These are phyloP conservation scores for Myripristis jacobus DNA, from an alignment of 2,797 vertebrate species.

Conservation along the genomic window DNA sequence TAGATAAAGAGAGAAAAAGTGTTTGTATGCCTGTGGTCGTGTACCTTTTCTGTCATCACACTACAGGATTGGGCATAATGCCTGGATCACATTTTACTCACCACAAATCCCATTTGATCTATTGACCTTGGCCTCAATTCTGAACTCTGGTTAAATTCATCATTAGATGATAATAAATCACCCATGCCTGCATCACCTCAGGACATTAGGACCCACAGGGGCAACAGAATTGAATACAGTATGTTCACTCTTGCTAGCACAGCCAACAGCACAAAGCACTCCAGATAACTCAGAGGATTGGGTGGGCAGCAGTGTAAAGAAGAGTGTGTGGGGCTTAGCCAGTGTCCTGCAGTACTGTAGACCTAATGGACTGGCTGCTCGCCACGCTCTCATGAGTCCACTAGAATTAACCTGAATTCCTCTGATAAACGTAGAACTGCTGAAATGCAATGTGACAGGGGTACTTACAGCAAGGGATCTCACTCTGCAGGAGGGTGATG, in stretches of 20 bases:
- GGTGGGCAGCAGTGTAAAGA: conserved; percentile 21
- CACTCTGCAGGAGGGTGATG: not conserved
- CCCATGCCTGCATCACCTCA: conserved; percentile 38
- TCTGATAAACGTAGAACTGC: conserved; percentile 50
- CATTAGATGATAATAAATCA: conserved; percentile 67
- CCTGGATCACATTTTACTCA: conserved; percentile 56
- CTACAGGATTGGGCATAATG: conserved; percentile 38
- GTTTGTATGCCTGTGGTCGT: conserved; percentile 17
- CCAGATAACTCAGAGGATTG: conserved; percentile 70
- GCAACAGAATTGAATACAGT: no score
- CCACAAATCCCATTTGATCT: conserved; percentile 70
- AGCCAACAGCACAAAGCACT: conserved; percentile 51
- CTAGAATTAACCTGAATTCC: conserved; percentile 43
- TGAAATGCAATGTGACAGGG: conserved; percentile 43
- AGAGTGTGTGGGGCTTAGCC: conserved; percentile 42
- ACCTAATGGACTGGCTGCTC: conserved; percentile 52
- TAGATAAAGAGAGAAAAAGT: conserved; percentile 8
- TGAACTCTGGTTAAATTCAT: conserved; percentile 54
- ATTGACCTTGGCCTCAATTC: conserved; percentile 71
- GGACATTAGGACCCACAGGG: conserved; percentile 52
- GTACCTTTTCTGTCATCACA: conserved; percentile 18
- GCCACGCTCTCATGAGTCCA: conserved; percentile 32
- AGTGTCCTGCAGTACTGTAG: conserved; percentile 33
- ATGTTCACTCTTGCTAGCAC: conserved; percentile 46
- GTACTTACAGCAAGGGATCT: conserved; percentile 4